Evolutionary conservation across 2,113 vertebrate genomes (phyloP).

Genomic region (Calyptomena viridis): DNA sequence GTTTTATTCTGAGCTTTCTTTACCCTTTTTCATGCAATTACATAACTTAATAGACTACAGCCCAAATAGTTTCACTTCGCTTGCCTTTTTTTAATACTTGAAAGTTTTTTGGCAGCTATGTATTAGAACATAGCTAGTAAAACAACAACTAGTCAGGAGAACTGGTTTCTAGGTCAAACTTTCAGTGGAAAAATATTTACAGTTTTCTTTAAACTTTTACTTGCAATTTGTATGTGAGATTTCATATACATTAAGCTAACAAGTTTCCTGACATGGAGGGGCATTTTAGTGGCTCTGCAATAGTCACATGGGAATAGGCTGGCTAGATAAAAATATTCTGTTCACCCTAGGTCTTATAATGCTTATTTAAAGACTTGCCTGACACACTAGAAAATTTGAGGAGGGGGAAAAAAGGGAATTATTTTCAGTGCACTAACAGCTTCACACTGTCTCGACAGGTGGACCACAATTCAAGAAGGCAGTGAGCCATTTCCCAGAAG

Average conservation of each 20-base stretch:
- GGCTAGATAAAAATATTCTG: neutral
- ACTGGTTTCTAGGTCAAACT: neutral
- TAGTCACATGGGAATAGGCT: neutral
- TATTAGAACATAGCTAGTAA: neutral
- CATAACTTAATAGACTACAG: neutral
- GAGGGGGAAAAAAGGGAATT: neutral
- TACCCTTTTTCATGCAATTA: neutral
- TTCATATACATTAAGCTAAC: neutral
- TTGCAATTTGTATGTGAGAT: neutral
- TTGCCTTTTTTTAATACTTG: neutral
- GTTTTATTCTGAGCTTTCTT: neutral
- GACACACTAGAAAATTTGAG: neutral
- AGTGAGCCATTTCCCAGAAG: neutral
- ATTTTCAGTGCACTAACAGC: neutral
- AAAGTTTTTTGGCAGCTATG: neutral
- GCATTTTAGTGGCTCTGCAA: neutral
- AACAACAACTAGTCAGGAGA: neutral
- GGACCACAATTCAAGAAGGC: neutral
- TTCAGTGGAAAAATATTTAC: neutral
- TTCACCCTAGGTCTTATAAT: neutral
- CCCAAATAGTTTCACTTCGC: neutral
- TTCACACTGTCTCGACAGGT: fast-evolving
- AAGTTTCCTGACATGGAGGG: neutral
- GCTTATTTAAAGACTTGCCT: neutral
- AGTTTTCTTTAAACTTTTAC: neutral